Percentiles rank a stretch among this genome's conserved stretches.
phyloP scores from a whole-genome alignment of 2,797 vertebrate species.

The Molossus alvarezi region DNA sequence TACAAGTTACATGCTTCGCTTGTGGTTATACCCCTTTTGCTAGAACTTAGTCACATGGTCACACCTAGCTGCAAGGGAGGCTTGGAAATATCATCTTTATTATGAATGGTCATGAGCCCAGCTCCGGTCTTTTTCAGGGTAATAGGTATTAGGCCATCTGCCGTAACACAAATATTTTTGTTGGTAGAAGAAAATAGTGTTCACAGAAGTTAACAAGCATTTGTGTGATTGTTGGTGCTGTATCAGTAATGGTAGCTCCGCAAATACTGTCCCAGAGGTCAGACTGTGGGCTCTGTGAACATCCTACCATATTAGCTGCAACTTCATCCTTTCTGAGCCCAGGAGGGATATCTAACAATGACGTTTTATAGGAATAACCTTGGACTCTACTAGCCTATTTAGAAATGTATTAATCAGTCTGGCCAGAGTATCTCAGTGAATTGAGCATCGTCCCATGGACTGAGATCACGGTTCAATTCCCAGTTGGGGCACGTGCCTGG shows the following conservation, averaged over 20 bases:
- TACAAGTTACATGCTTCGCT: not conserved
- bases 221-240: not conserved
- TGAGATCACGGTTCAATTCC: no score
- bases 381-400: not conserved
- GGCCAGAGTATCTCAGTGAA: no score
- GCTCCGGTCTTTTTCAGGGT: not conserved
- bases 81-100: slow-evolving; percentile 9
- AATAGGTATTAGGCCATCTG: not conserved
- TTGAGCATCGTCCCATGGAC: no score
- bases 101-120: not conserved
- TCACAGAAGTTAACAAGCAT: not conserved
- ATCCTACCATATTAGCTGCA: not conserved
- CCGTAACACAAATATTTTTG: not conserved
- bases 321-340: not conserved
- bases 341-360: slow-evolving; percentile 3
- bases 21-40: not conserved
- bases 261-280: not conserved
- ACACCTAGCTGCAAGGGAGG: slow-evolving; percentile 55
- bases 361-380: not conserved
- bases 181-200: not conserved
- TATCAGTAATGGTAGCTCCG: not conserved
- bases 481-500: no score
- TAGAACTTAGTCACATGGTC: not conserved
- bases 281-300: not conserved
- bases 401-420: slow-evolving; percentile 22